Conservation (phyloP, 2,113 vertebrate genomes). For the Pongo abelii region DNA sequence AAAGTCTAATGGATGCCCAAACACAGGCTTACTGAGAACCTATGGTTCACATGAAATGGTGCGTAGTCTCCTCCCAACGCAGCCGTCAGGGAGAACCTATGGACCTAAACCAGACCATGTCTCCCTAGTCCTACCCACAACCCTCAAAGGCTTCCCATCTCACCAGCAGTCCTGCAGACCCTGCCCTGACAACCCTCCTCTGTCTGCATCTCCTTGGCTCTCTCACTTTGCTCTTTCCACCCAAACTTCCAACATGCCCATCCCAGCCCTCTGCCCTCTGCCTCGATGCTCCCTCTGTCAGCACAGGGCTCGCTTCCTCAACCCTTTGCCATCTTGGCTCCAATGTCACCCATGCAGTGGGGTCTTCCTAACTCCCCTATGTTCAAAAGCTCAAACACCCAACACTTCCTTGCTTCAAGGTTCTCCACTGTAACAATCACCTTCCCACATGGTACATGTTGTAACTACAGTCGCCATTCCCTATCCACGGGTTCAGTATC, state of each 20-base stretch:
- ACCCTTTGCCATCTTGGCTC: background rate
- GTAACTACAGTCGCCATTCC: background rate
- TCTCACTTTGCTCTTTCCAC: background rate
- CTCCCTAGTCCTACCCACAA: background rate
- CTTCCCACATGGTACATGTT: background rate
- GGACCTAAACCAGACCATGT: background rate
- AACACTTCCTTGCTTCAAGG: background rate
- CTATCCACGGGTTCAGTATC: background rate
- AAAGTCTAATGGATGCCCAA: background rate
- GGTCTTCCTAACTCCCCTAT: background rate
- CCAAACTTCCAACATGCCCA: background rate
- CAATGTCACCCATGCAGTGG: too few relatives aligned
- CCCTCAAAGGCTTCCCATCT: background rate
- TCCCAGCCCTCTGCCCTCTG: background rate
- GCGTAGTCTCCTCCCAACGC: background rate
- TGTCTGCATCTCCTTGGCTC: background rate
- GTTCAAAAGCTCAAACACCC: background rate
- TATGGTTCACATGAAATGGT: background rate
- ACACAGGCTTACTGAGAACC: background rate
- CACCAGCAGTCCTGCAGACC: background rate
- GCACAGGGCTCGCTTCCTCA: background rate
- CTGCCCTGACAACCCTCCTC: background rate
- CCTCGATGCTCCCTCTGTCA: background rate
- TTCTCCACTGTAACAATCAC: background rate
- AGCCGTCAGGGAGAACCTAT: fast-evolving